Evolutionary conservation across 2,888 invertebrate genomes (phyloP).

Genomic region (Synergus gifuensis): DNA sequence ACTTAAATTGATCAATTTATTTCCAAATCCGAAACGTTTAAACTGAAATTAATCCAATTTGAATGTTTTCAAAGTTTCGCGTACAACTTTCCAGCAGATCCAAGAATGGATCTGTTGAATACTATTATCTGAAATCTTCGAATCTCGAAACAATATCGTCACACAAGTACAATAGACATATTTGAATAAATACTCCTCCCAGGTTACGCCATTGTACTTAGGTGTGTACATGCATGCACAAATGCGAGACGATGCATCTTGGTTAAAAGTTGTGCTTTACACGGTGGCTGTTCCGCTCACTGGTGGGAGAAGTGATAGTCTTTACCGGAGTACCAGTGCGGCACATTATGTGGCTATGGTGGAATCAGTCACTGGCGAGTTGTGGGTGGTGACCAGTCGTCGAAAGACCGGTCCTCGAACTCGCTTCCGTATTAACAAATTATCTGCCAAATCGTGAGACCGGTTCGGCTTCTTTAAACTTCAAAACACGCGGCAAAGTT

Average conservation of each 20-base stretch:
- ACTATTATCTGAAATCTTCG: not conserved
- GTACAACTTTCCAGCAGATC: not conserved
- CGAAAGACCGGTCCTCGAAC: constrained; percentile 26
- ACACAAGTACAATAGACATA: not conserved
- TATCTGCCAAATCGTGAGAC: constrained; percentile 3
- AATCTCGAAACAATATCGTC: constrained; percentile 19
- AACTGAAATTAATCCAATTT: too few relatives aligned
- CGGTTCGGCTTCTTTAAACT: not conserved
- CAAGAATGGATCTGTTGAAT: not conserved
- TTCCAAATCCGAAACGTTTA: not conserved
- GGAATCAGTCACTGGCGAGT: constrained; percentile 77
- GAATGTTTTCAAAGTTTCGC: constrained; percentile 1
- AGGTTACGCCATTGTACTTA: constrained; percentile 14
- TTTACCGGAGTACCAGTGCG: constrained; percentile 70
- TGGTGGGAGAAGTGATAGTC: constrained; percentile 77
- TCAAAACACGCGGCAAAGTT: not conserved
- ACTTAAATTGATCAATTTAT: not conserved
- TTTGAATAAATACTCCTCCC: constrained; percentile 20
- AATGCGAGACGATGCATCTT: constrained; percentile 59
- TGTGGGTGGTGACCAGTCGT: constrained; percentile 76
- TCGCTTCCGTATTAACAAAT: constrained; percentile 17
- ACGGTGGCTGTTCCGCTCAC: constrained; percentile 69
- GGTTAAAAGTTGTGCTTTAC: constrained; percentile 68
- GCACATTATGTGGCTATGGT: constrained; percentile 74
- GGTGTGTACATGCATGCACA: constrained; percentile 22